phyloP scores from a whole-genome alignment of 2,113 vertebrate genomes.

The Oenanthe oenanthe region DNA sequence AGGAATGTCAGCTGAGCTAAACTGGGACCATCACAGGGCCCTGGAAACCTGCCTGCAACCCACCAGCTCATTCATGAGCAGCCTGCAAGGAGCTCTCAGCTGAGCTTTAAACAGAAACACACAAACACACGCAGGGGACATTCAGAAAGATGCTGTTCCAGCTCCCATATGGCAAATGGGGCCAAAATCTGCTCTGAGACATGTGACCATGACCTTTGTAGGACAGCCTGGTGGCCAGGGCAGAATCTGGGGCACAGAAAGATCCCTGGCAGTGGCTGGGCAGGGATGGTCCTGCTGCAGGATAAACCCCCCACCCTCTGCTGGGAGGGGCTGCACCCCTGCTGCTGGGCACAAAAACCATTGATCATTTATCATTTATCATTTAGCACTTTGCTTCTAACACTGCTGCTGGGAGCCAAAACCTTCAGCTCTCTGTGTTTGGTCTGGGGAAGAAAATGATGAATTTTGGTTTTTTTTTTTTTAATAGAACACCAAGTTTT shows the following conservation, averaged over 20 bases:
- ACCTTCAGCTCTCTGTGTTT: background rate
- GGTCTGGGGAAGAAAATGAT: background rate
- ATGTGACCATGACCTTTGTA: background rate
- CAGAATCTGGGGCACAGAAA: background rate
- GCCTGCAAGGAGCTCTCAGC: conserved; percentile 15
- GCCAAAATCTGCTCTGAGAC: conserved; percentile 41
- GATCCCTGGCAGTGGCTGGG: background rate
- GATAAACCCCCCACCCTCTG: background rate
- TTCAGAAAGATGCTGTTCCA: background rate
- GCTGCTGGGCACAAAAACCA: background rate
- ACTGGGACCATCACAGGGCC: background rate
- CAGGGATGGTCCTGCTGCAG: background rate
- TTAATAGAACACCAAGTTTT: background rate
- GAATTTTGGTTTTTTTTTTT: too few relatives aligned
- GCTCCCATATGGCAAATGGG: conserved; percentile 62
- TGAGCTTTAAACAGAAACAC: background rate
- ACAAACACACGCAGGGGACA: conserved; percentile 24
- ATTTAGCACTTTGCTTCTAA: background rate
- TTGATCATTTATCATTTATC: too few relatives aligned
- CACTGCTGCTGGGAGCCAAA: background rate
- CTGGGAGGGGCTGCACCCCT: background rate
- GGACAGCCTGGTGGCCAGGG: background rate
- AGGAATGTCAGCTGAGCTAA: conserved; percentile 39
- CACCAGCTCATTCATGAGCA: conserved; percentile 47
- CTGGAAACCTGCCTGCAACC: conserved; percentile 21